Evolutionary conservation across 2,113 vertebrate species (phyloP), one percentile per base, ranked within the genome.

Genomic region (Osmerus mordax): DNA sequence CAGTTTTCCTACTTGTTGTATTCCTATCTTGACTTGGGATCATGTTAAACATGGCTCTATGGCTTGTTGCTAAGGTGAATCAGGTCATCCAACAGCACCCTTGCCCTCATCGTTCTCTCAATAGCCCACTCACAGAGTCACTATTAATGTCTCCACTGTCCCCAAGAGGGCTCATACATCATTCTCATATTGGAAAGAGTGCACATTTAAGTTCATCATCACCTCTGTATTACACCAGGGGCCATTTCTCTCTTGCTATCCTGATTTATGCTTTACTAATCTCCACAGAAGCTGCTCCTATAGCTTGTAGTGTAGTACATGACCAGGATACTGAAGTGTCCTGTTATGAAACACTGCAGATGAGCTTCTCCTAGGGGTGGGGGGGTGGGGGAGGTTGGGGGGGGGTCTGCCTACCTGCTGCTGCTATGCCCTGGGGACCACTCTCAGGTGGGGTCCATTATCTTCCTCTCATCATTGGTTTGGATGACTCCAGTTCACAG

Each of bases 191-290:
- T 87, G 80, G 87, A 89, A 86, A 90, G 78, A 81, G 75, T 69
- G 78, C 80, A 81, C 81, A 87, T 87, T 87, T 88, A 83, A 89
- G 86, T 87, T 90, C 78, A 86, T 89, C 90, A 91, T 89, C 84
- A 70, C 78, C 81, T 78, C 67, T 80, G 84, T 81, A 82, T 89
- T 85, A 84, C 82, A 67, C 84, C 85, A 70, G 81, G 84, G 80
- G 74, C 68, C 77, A 81, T 89, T 87, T 72, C 64, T 86, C 79
- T 87, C 78, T 79, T 69, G 13, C 74, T 65, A 47, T 62, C 63
- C 77, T 86, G 81, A 90, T 90, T 89, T 91, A 91, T 88, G 83
- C 84, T 87, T 78, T 62, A 67, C 80, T 88, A 82, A 84, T 89
- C 84, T 84, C 69, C 25, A 71, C 47, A 25, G 60, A 54, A 61